phyloP scores from a whole-genome alignment of 2,888 invertebrate genomes.

The Hymenopus coronatus region DNA sequence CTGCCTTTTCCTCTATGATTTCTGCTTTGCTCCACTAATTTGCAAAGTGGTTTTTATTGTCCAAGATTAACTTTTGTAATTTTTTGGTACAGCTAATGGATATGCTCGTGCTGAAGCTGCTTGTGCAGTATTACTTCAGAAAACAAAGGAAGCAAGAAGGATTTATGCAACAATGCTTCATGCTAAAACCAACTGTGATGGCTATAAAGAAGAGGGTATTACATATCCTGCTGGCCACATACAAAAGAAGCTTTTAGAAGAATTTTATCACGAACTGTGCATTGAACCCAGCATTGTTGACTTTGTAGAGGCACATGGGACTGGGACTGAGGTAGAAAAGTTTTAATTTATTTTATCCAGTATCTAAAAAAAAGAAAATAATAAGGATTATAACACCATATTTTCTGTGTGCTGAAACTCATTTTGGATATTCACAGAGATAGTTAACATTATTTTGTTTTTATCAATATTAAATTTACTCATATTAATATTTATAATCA shows the following conservation, averaged over 20 bases:
- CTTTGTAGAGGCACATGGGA: slow-evolving; percentile 69
- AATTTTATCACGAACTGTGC: slow-evolving; percentile 59
- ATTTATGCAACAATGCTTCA: slow-evolving; percentile 49
- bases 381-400: slow-evolving; percentile 45
- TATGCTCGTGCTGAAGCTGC: slow-evolving; percentile 82
- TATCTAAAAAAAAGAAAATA: slow-evolving; percentile 44
- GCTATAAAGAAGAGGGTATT: slow-evolving; percentile 64
- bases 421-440: not conserved
- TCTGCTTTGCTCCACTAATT: no score
- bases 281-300: slow-evolving; percentile 56
- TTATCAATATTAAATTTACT: no score
- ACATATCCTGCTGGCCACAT: slow-evolving; percentile 62
- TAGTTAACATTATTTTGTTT: no score
- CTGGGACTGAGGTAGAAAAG: slow-evolving; percentile 57
- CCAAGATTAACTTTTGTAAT: not conserved
- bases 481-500: no score
- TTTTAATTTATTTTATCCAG: no score
- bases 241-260: slow-evolving; percentile 47
- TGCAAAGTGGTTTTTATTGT: not conserved
- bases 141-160: slow-evolving; percentile 37
- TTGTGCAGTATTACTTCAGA: slow-evolving; percentile 69
- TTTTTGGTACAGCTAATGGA: slow-evolving; percentile 58
- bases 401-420: not conserved
- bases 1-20: no score
- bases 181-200: slow-evolving; percentile 59